Evolutionary conservation across 1,140 invertebrate genomes (phyloP), one percentile per base, ranked within the genome.

Genomic region (Scaptomyza montana): DNA sequence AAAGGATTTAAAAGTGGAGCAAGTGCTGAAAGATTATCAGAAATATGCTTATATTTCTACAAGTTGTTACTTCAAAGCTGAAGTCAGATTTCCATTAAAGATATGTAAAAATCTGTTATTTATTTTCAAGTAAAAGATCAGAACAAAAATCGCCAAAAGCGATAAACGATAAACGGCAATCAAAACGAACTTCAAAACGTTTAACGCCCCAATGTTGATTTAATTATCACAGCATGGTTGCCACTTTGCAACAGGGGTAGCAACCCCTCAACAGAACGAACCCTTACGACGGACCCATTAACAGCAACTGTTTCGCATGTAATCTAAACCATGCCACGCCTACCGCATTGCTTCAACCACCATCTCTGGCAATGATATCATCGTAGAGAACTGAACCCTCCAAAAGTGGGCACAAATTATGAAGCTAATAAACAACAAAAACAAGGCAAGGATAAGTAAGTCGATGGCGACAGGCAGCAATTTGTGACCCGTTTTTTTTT

Each of bases 171-270:
- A 75, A 78, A 71, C 53, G 72, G 63, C 67, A 69, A 84, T 79
- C 66, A 80, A 78, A 80, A 70, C 75, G 66, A 80, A 79, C 80
- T 84, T 84, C 80, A 77, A 84, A 79, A 79, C 75, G 76, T 28
- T 78, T 81, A 67, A 73, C 39, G 67, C 75, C 78, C 65, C 84
- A 76, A 77, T 79, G 82, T 79, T 87, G 62, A 87, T 87, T 87
- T 78, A 87, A 87, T 87, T 87, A 89, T 87, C 82, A 55, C 82
- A 87, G 82, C 82, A 89, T 87, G 82, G 78, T 87, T 77, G 82
- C 75, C 71, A 62, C 8, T 36, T 49, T 61, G 61, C 39, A 36
- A 36, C 16, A 25, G 16, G 64, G 43, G 41, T 39, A 66, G 19
- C 53, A 57, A 30, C 53, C 66, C 67, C 54, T n/a, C 12, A 45